phyloP scores from a whole-genome alignment of 2,113 vertebrate species.

The Carettochelys insculpta region DNA sequence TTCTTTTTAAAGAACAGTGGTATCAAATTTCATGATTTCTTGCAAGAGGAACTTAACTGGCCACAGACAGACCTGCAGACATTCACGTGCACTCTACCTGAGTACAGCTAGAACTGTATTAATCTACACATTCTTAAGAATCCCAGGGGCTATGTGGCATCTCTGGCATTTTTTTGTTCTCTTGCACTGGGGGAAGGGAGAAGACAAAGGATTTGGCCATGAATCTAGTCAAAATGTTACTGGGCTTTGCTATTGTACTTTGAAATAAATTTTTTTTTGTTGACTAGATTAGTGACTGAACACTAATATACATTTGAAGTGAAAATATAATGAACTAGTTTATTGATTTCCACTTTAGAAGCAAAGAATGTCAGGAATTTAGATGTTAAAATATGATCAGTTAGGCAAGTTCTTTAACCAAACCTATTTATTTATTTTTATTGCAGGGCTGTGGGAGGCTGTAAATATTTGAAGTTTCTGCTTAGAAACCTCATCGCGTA shows the following conservation, averaged over 20 bases:
- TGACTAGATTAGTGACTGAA: constrained; percentile 34
- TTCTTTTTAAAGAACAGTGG: background rate
- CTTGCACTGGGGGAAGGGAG: constrained; percentile 62
- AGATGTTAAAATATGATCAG: background rate
- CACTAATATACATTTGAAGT: constrained; percentile 22
- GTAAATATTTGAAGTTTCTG: background rate
- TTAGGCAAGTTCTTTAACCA: background rate
- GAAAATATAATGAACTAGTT: constrained; percentile 36
- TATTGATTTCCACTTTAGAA: background rate
- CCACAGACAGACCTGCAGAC: too few species aligned
- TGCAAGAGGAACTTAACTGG: background rate
- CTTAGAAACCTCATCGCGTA: background rate
- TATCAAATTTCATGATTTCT: background rate
- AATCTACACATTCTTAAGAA: constrained; percentile 64
- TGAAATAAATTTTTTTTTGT: constrained; percentile 51
- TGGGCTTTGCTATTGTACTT: constrained; percentile 41
- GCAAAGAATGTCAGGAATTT: background rate
- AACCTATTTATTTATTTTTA: background rate
- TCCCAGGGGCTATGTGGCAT: constrained; percentile 64
- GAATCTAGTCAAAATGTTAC: constrained; percentile 41
- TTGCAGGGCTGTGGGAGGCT: background rate
- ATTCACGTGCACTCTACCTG: constrained; percentile 5
- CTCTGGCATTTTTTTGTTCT: constrained; percentile 71
- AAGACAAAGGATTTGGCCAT: constrained; percentile 68
- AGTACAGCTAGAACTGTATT: background rate